Evolutionary conservation across 2,113 vertebrate species (phyloP).

Genomic region (Istiophorus platypterus): DNA sequence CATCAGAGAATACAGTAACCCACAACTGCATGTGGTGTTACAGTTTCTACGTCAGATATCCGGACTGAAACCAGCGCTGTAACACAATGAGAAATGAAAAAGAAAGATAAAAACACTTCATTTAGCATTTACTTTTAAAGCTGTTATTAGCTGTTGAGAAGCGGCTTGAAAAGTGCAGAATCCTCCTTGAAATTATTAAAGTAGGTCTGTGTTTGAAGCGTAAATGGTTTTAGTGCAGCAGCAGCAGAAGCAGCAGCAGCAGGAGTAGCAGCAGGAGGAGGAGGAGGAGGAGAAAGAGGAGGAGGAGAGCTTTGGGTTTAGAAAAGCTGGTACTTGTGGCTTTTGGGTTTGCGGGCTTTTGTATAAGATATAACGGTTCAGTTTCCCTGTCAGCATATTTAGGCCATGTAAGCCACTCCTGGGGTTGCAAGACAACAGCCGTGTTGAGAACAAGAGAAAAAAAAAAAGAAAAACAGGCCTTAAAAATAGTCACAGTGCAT

Average conservation of each 20-base stretch:
- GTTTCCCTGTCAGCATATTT: conserved; percentile 83
- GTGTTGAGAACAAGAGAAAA: conserved; percentile 26
- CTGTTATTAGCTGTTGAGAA: conserved; percentile 15
- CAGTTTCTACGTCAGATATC: conserved; percentile 74
- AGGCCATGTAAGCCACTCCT: conserved; percentile 80
- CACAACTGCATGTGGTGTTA: conserved; percentile 75
- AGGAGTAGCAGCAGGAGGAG: conserved; percentile 4
- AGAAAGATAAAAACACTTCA: conserved; percentile 38
- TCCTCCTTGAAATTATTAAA: conserved; percentile 45
- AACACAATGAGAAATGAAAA: conserved; percentile 48
- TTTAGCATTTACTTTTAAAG: conserved; percentile 57
- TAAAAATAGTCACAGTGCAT: conserved; percentile 39
- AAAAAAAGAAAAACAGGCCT: neutral
- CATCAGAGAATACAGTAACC: conserved; percentile 68
- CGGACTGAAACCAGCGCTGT: conserved; percentile 59
- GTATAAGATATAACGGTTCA: conserved; percentile 80
- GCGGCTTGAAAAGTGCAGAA: conserved; percentile 39
- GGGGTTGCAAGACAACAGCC: conserved; percentile 77
- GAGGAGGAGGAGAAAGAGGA: conserved; percentile 29
- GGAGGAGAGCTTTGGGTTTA: conserved; percentile 57
- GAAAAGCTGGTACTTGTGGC: conserved; percentile 81
- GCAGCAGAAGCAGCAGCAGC: neutral
- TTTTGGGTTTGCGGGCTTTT: conserved; percentile 85
- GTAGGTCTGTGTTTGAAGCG: conserved; percentile 48
- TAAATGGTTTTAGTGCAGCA: conserved; percentile 50